These are phyloP conservation scores for Cryptomyrus ogoouensis DNA, from an alignment of 2,113 vertebrate genomes.

Conservation along the genomic window DNA sequence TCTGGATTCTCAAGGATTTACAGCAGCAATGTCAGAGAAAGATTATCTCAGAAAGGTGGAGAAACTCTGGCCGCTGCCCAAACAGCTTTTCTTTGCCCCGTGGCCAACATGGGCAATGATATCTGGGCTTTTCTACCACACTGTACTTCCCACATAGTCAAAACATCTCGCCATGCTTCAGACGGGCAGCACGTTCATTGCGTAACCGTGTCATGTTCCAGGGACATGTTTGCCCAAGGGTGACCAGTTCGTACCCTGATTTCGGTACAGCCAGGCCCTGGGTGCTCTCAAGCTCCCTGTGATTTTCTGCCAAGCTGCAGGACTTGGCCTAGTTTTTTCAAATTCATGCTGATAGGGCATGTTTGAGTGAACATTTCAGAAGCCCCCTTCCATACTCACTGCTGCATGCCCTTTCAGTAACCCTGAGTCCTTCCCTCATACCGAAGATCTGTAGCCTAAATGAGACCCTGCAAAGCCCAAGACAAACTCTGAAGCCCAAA, in stretches of 20 bases:
- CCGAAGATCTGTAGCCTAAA: not conserved
- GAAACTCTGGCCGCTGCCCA: not conserved
- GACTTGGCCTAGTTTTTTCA: not conserved
- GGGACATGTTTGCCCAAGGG: not conserved
- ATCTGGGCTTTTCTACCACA: not conserved
- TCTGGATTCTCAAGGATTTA: not conserved
- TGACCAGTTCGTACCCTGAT: not conserved
- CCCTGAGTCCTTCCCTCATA: not conserved
- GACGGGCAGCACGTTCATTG: not conserved
- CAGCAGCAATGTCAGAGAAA: not conserved
- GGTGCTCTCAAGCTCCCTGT: not conserved
- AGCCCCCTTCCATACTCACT: not conserved
- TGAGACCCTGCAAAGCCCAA: not conserved
- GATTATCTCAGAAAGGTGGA: not conserved
- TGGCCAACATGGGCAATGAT: not conserved
- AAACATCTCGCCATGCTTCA: not conserved
- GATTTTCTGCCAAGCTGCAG: not conserved
- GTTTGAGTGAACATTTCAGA: not conserved
- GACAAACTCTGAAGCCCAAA: not conserved
- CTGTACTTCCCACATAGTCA: not conserved
- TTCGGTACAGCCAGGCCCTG: not conserved
- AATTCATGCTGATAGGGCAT: not conserved
- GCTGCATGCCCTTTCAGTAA: not conserved
- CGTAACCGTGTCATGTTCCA: not conserved
- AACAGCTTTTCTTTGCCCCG: not conserved